A percentile compares a stretch with the other conserved stretches of the same genome.
Evolutionary conservation across 2,113 vertebrate genomes (phyloP).

Genomic region (Danionella cerebrum): DNA sequence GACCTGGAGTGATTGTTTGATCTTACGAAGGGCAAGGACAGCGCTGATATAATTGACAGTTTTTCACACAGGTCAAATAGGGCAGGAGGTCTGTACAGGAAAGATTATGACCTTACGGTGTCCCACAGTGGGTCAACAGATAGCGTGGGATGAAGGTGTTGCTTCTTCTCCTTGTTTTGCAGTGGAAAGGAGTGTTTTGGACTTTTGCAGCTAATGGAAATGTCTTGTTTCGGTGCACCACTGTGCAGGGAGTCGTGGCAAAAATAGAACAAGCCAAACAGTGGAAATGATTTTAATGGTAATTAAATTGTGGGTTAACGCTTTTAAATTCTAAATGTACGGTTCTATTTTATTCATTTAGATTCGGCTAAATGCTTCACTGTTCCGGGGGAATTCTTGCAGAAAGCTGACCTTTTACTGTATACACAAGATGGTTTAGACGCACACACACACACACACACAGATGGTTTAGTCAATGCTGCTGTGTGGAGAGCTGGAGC

Average conservation of each 20-base stretch:
- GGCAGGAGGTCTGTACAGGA: not conserved
- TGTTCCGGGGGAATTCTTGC: slow-evolving; percentile 36
- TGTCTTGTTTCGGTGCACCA: slow-evolving; percentile 51
- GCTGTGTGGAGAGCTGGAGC: slow-evolving; percentile 15
- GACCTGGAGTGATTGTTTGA: slow-evolving; percentile 57
- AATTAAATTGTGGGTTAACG: no score
- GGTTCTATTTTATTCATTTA: not conserved
- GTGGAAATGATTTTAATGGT: no score
- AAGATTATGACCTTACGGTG: slow-evolving; percentile 42
- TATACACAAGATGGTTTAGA: slow-evolving; percentile 12
- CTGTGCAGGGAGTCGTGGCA: slow-evolving; percentile 26
- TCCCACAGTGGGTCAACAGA: slow-evolving; percentile 53
- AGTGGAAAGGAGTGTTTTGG: slow-evolving; percentile 27
- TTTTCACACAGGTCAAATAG: not conserved
- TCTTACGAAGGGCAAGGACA: slow-evolving; percentile 73
- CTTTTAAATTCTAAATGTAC: no score
- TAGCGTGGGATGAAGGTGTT: slow-evolving; percentile 38
- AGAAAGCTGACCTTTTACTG: slow-evolving; percentile 53
- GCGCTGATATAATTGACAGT: slow-evolving; percentile 51
- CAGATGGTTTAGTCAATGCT: slow-evolving; percentile 34
- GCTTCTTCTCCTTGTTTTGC: slow-evolving; percentile 42
- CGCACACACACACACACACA: slow-evolving; percentile 17
- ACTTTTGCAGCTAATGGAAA: slow-evolving; percentile 60
- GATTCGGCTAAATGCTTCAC: not conserved
- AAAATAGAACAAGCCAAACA: no score